These are phyloP conservation scores for Poeciliopsis turrubarensis DNA, from an alignment of 2,113 vertebrate genomes.

Conservation along the genomic window DNA sequence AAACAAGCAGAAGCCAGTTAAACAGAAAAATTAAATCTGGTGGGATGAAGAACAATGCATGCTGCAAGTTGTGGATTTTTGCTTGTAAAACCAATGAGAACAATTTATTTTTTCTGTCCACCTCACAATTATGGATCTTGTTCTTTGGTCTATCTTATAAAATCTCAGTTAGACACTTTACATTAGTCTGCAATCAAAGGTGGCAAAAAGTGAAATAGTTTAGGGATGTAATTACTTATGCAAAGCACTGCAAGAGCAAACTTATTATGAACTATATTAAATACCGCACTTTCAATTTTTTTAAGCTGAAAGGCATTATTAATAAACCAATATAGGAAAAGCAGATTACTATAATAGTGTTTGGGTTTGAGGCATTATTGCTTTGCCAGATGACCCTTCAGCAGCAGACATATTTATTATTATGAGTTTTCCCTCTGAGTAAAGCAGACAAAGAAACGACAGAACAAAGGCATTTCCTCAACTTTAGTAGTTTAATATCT, in stretches of 20 bases:
- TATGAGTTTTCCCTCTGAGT: conserved; percentile 26
- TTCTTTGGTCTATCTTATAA: background rate
- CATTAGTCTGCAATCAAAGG: background rate
- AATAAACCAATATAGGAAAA: conserved; percentile 6
- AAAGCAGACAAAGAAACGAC: conserved; percentile 26
- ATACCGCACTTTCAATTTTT: background rate
- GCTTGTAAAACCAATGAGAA: background rate
- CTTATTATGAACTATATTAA: background rate
- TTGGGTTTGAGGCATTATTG: conserved; percentile 35
- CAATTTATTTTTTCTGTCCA: background rate
- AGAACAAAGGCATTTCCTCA: conserved; percentile 46
- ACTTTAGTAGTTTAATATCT: conserved; percentile 3
- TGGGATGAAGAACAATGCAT: background rate
- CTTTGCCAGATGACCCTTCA: conserved; percentile 42
- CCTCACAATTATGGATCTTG: background rate
- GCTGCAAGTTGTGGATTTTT: background rate
- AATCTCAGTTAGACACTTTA: background rate
- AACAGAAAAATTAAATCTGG: background rate
- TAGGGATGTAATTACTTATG: background rate
- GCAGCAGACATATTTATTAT: conserved; percentile 45
- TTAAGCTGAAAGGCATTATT: background rate
- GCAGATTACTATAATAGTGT: conserved; percentile 15
- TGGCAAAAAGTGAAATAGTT: background rate
- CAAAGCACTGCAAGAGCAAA: conserved; percentile 2
- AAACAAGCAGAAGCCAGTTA: too few species aligned